phyloP scores from a whole-genome alignment of 1,140 invertebrate species.

The Gryllus bimaculatus region DNA sequence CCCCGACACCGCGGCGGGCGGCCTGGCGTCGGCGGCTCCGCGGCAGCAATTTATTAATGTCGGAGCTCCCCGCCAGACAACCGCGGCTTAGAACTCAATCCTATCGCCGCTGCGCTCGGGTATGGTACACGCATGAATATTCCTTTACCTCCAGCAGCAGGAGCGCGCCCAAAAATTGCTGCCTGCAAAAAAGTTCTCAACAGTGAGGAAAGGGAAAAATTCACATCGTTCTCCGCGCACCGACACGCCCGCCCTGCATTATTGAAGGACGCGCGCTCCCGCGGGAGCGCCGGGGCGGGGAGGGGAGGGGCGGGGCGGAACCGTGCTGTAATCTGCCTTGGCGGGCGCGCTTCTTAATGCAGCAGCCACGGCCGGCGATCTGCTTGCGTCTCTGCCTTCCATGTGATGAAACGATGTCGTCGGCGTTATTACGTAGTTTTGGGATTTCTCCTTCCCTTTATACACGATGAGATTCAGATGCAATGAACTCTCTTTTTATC shows the following conservation, averaged over 20 bases:
- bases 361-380: too few species aligned
- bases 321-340: background rate
- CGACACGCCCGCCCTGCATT: background rate
- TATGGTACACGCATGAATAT: background rate
- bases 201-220: background rate
- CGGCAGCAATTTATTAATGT: background rate
- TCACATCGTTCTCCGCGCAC: background rate
- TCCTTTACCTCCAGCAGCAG: background rate
- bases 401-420: too few species aligned
- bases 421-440: too few species aligned
- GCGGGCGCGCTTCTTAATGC: background rate
- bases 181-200: background rate
- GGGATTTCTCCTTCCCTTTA: too few species aligned
- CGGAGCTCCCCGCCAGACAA: background rate
- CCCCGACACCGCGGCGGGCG: background rate
- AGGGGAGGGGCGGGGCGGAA: too few species aligned
- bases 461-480: too few species aligned
- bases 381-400: too few species aligned
- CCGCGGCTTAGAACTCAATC: background rate
- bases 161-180: background rate
- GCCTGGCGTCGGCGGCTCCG: too few species aligned
- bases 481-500: too few species aligned
- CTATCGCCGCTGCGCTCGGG: background rate
- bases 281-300: background rate
- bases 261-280: background rate